Evolutionary conservation across 1,140 invertebrate species (phyloP).

Genomic region (Lordiphosa mommai): DNA sequence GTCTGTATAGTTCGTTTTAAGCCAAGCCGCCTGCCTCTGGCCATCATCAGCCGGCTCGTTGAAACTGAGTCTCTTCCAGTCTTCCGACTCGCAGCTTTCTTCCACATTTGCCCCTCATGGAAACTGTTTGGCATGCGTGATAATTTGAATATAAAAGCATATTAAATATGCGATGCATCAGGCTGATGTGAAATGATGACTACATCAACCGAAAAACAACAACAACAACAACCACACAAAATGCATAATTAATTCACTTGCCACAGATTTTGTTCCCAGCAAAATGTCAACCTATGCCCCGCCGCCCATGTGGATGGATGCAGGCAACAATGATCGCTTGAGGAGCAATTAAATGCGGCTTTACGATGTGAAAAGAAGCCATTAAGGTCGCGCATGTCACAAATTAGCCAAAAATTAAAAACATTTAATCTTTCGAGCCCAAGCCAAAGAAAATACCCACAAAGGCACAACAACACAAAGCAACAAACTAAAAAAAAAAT

Average conservation of each 20-base stretch:
- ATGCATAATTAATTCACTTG: slow-evolving; percentile 64
- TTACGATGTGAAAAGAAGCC: slow-evolving; percentile 76
- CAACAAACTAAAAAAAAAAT: too few relatives aligned
- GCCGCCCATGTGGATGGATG: too few relatives aligned
- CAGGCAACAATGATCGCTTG: slow-evolving; percentile 42
- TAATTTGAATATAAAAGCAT: slow-evolving; percentile 74
- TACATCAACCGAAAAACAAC: slow-evolving; percentile 29
- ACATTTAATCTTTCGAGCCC: slow-evolving; percentile 63
- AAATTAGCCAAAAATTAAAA: slow-evolving; percentile 74
- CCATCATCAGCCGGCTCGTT: slow-evolving; percentile 63
- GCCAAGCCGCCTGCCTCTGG: slow-evolving; percentile 40
- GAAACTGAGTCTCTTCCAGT: slow-evolving; percentile 33
- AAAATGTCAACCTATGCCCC: slow-evolving; percentile 53
- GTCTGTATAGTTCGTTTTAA: not conserved
- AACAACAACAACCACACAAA: slow-evolving; percentile 20
- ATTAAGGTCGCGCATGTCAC: slow-evolving; percentile 74
- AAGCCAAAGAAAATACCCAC: slow-evolving; percentile 2
- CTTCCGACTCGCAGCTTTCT: not conserved
- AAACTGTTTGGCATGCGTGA: slow-evolving; percentile 66
- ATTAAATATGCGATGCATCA: slow-evolving; percentile 43
- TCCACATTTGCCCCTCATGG: slow-evolving; percentile 20
- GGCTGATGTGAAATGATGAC: slow-evolving; percentile 24
- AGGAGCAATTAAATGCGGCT: slow-evolving; percentile 59
- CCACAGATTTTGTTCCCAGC: slow-evolving; percentile 28
- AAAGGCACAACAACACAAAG: too few relatives aligned